These are phyloP conservation scores for Marcusenius ussheri DNA, from an alignment of 2,113 vertebrate genomes.

Conservation along the genomic window DNA sequence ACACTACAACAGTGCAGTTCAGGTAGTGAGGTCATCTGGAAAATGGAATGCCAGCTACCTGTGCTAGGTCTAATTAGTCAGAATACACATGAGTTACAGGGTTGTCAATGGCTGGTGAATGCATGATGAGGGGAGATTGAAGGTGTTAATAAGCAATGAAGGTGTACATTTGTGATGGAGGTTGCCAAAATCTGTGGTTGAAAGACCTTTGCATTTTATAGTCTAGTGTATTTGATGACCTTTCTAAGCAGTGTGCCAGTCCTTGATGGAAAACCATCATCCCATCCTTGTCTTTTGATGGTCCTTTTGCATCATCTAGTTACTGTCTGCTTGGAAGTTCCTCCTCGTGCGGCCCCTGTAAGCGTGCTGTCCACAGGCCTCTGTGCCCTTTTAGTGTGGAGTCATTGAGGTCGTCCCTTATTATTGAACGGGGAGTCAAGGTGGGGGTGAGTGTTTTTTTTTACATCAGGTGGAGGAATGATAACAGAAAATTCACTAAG, in stretches of 20 bases:
- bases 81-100: not conserved
- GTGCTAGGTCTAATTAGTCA: not conserved
- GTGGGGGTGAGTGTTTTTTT: not conserved
- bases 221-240: not conserved
- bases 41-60: not conserved
- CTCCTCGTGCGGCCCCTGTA: not conserved
- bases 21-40: not conserved
- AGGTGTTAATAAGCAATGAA: not conserved
- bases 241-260: not conserved
- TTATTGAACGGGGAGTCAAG: not conserved
- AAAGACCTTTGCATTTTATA: not conserved
- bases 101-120: not conserved
- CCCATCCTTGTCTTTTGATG: not conserved
- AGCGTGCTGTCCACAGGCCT: not conserved
- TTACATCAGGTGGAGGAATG: not conserved
- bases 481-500: slow-evolving; percentile 4
- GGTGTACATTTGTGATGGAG: not conserved
- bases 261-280: not conserved
- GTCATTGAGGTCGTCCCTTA: not conserved
- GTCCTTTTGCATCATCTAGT: not conserved
- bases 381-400: not conserved
- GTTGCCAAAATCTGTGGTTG: not conserved
- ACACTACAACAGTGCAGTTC: not conserved
- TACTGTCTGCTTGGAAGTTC: not conserved
- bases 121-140: not conserved